Conservation (phyloP, 2,797 vertebrate species). For the Myripristis jacobus region DNA sequence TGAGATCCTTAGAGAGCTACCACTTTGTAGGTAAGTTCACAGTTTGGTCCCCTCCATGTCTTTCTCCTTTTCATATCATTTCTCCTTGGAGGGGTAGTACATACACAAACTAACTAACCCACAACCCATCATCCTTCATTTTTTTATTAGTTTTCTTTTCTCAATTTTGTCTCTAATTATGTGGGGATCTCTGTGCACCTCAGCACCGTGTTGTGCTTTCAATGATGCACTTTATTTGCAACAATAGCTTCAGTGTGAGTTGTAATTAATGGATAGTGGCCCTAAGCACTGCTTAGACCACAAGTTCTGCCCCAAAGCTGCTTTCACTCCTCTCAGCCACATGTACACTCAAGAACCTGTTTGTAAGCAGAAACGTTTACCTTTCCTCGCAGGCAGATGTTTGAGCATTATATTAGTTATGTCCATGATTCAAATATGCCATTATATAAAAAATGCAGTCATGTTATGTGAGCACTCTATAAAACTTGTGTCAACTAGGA, state of each 20-base stretch:
- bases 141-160: slow-evolving; percentile 71
- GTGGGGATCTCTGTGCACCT: slow-evolving; percentile 18
- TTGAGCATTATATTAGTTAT: background rate
- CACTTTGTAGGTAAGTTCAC: slow-evolving; percentile 94
- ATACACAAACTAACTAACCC: background rate
- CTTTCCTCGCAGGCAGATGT: background rate
- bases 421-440: background rate
- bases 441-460: background rate
- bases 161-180: slow-evolving; percentile 69
- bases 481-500: too few relatives aligned
- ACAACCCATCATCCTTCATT: background rate
- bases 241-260: slow-evolving; percentile 58
- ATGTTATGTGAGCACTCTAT: background rate
- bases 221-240: slow-evolving; percentile 33
- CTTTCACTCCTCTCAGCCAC: slow-evolving; percentile 45
- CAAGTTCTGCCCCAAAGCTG: slow-evolving; percentile 40
- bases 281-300: slow-evolving; percentile 56
- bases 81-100: slow-evolving; percentile 1
- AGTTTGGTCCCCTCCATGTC: slow-evolving; percentile 78
- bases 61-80: slow-evolving; percentile 71
- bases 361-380: slow-evolving; percentile 9
- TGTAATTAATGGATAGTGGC: slow-evolving; percentile 44
- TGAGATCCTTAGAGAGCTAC: slow-evolving; percentile 98
- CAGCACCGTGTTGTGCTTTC: slow-evolving; percentile 8
- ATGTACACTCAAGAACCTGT: slow-evolving; percentile 28